These are phyloP conservation scores for Aptenodytes patagonicus DNA, from an alignment of 2,113 vertebrate species.

Conservation along the genomic window DNA sequence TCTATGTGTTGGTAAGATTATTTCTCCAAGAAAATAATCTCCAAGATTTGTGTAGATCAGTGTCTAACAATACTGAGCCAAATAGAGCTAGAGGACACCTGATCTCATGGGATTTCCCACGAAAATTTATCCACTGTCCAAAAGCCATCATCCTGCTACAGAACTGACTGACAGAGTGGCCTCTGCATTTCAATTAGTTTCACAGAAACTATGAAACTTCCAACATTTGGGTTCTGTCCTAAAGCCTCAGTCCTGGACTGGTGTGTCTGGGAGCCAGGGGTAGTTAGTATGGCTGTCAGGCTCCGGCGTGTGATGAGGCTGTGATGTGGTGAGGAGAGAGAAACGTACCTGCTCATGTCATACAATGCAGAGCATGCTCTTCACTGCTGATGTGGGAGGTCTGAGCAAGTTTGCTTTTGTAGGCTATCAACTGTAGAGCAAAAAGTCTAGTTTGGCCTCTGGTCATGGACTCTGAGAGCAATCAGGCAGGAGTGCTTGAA, in stretches of 20 bases:
- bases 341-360: accelerated
- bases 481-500: background rate
- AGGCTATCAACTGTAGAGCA: background rate
- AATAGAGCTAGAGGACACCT: background rate
- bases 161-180: background rate
- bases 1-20: background rate
- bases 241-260: background rate
- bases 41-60: background rate
- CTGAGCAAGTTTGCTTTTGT: background rate
- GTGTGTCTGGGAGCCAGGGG: background rate
- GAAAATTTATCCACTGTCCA: background rate
- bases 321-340: background rate
- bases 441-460: background rate
- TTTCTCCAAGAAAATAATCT: background rate
- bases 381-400: background rate
- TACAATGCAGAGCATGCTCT: background rate
- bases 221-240: background rate
- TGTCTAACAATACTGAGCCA: background rate
- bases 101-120: background rate
- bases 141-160: background rate
- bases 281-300: accelerated
- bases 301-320: background rate
- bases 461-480: background rate
- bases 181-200: background rate
- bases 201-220: background rate